Conservation (phyloP, 2,797 vertebrate genomes). For the Artibeus jamaicensis region DNA sequence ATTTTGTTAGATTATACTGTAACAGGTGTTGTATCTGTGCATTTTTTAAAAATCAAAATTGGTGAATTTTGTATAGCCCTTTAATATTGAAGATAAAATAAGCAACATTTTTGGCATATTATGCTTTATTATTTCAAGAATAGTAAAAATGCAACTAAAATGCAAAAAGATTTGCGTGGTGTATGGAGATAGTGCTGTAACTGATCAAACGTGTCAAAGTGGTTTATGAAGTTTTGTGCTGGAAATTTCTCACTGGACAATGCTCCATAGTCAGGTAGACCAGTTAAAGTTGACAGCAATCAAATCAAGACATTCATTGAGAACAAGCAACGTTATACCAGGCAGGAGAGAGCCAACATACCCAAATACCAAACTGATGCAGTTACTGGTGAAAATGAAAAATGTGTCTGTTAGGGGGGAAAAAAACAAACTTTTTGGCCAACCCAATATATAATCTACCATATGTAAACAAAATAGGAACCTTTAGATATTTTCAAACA, state of each 20-base stretch:
- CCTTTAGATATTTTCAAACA: neutral
- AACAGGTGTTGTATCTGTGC: neutral
- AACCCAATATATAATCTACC: neutral
- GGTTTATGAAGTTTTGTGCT: neutral
- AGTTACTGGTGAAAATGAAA: neutral
- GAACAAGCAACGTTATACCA: neutral
- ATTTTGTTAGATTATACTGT: neutral
- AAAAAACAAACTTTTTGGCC: neutral
- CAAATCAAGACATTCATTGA: neutral
- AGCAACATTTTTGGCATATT: neutral
- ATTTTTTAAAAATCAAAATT: neutral
- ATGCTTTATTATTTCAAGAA: neutral
- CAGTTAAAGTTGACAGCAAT: neutral
- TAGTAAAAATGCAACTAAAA: neutral
- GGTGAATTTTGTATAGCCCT: neutral
- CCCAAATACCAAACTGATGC: neutral
- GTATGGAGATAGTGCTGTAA: neutral
- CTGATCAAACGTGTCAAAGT: neutral
- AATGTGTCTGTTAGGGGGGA: neutral
- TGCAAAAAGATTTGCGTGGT: no score
- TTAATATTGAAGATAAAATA: neutral
- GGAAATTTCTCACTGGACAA: neutral
- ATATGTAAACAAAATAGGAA: slow-evolving; percentile 33
- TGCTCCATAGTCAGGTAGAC: neutral
- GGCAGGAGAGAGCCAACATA: neutral